Conservation (phyloP, 2,797 vertebrate species). For the Lepus oiostolus region DNA sequence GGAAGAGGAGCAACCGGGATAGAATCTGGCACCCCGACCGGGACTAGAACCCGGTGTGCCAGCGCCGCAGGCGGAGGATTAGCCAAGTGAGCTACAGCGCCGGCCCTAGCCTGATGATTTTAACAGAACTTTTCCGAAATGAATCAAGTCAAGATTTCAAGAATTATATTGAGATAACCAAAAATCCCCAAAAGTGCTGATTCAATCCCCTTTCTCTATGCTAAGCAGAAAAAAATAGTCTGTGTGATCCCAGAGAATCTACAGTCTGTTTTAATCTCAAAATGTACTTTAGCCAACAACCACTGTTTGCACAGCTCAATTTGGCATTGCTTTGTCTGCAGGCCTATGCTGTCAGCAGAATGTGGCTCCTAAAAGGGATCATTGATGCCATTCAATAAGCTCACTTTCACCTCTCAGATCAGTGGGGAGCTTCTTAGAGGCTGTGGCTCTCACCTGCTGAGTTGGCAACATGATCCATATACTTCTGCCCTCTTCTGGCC, state of each 20-base stretch:
- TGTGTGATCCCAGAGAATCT: neutral
- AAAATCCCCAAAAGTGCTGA: conserved; percentile 1
- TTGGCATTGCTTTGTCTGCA: neutral
- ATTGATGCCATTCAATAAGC: neutral
- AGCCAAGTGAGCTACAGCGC: no score
- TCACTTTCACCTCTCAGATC: neutral
- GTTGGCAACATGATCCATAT: neutral
- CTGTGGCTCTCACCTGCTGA: neutral
- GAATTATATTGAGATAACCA: conserved; percentile 9
- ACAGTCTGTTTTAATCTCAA: neutral
- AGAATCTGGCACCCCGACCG: no score
- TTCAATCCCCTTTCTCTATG: neutral
- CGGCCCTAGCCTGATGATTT: no score
- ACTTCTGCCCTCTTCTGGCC: conserved; percentile 67
- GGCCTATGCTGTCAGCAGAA: neutral
- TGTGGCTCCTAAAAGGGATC: neutral
- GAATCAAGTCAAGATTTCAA: neutral
- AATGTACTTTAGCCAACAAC: neutral
- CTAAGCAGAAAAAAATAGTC: neutral
- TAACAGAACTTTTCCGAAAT: no score
- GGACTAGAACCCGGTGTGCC: no score
- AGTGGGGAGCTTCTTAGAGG: neutral
- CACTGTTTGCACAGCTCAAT: neutral
- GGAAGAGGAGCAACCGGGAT: no score
- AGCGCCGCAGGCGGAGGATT: no score